Conservation (phyloP, 2,113 vertebrate species). For the Passer domesticus region DNA sequence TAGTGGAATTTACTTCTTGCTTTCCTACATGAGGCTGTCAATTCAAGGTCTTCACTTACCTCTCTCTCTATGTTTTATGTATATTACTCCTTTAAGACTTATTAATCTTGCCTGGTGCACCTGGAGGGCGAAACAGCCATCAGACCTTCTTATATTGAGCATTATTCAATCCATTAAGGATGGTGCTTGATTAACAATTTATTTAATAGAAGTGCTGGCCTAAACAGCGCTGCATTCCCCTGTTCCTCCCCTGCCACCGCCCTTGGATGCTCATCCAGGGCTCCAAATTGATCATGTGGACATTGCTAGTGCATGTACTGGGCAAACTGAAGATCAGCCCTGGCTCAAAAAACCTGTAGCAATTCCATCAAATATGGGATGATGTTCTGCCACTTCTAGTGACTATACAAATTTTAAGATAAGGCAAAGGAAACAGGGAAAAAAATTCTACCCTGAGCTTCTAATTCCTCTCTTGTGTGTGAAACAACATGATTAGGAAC, state of each 20-base stretch:
- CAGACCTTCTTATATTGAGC: background rate
- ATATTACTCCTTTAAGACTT: background rate
- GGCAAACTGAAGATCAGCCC: background rate
- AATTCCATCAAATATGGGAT: background rate
- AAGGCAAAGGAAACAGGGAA: background rate
- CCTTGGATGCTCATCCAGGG: background rate
- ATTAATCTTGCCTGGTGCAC: background rate
- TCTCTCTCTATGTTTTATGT: background rate
- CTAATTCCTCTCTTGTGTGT: background rate
- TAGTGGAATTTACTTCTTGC: background rate
- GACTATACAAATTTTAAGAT: background rate
- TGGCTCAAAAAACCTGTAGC: background rate
- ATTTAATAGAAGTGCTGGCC: background rate
- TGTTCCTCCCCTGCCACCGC: background rate
- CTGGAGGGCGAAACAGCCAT: background rate
- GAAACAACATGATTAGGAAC: background rate
- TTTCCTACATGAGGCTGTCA: background rate
- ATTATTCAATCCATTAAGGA: background rate
- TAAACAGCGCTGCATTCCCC: background rate
- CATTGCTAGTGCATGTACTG: background rate
- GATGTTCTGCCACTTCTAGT: background rate
- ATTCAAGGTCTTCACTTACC: slow-evolving; percentile 1
- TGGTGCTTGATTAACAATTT: background rate
- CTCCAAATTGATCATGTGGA: background rate
- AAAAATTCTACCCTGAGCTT: background rate